Evolutionary conservation across 2,113 vertebrate genomes (phyloP).

Genomic region (Serinus canaria): DNA sequence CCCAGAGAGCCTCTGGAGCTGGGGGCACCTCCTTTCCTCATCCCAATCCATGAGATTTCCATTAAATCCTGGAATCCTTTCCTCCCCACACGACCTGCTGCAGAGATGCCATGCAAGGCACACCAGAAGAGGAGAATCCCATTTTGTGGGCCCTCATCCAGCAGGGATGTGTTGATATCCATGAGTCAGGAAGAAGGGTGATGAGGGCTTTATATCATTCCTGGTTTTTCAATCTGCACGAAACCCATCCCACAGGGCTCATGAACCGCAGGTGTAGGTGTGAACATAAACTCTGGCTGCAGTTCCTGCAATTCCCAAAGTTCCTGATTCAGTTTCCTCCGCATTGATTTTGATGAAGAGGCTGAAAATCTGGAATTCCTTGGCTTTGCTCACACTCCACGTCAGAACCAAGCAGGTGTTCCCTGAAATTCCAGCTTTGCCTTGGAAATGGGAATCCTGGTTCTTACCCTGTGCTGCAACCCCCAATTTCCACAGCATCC

Average conservation of each 20-base stretch:
- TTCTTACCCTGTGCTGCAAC: neutral
- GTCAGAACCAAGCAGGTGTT: neutral
- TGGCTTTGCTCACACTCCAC: neutral
- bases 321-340: neutral
- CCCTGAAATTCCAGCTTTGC: neutral
- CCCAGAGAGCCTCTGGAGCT: neutral
- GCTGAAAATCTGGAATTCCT: neutral
- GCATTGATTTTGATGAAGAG: neutral
- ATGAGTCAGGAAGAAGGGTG: neutral
- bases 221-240: neutral
- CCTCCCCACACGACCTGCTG: neutral
- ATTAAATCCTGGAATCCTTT: neutral
- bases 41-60: neutral
- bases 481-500: neutral
- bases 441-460: neutral
- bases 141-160: neutral
- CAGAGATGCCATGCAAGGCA: rapidly evolving
- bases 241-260: neutral
- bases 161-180: neutral
- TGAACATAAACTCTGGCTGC: neutral
- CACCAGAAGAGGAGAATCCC: neutral
- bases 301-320: neutral
- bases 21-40: neutral
- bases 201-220: neutral
- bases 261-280: neutral